These are phyloP conservation scores for Otis tarda DNA, from an alignment of 2,113 vertebrate species.

Conservation along the genomic window DNA sequence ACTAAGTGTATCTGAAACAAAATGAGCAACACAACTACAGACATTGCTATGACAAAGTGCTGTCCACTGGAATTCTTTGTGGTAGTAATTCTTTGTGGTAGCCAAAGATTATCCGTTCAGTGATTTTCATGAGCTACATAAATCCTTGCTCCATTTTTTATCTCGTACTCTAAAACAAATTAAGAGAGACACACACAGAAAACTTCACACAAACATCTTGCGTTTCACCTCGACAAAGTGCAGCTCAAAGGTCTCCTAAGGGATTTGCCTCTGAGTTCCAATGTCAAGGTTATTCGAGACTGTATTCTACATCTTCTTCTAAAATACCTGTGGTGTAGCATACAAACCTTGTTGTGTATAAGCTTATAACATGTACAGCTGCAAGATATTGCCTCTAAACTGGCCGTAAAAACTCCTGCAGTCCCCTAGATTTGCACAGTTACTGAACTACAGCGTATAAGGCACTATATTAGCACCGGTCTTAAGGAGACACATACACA, in stretches of 20 bases:
- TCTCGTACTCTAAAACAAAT: background rate
- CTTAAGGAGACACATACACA: background rate
- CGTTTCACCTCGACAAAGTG: background rate
- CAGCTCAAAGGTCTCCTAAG: background rate
- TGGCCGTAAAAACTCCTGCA: background rate
- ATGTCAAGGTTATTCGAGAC: background rate
- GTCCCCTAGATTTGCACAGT: fast-evolving
- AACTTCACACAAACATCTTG: background rate
- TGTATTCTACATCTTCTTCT: background rate
- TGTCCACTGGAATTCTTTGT: background rate
- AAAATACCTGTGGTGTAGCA: background rate
- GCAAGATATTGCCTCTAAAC: background rate
- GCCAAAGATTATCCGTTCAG: background rate
- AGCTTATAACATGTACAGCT: background rate
- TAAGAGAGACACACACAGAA: background rate
- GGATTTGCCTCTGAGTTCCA: background rate
- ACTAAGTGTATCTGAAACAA: background rate
- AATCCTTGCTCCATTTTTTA: background rate
- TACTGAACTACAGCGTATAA: background rate
- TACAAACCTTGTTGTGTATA: background rate
- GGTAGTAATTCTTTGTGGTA: background rate
- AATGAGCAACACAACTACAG: background rate
- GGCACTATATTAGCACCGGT: background rate
- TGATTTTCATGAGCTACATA: constrained; percentile 19
- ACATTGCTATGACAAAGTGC: background rate